Evolutionary conservation across 2,797 vertebrate genomes (phyloP).

Genomic region (Lophius americanus): DNA sequence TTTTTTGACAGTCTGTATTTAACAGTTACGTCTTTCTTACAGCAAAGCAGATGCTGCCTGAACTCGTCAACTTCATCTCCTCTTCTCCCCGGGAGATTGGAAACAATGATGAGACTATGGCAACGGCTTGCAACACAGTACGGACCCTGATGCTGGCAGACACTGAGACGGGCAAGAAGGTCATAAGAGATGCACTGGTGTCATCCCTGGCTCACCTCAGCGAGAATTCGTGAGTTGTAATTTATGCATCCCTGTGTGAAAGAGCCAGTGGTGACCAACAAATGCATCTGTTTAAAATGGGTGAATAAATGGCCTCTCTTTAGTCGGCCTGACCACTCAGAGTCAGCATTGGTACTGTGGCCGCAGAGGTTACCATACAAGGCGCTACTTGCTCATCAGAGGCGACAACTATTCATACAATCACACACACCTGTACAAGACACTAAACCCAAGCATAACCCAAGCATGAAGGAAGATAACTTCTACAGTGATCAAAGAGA

Average conservation of each 20-base stretch:
- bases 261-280: neutral
- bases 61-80: conserved; percentile 81
- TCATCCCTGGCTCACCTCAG: conserved; percentile 81
- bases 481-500: no score
- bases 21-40: conserved; percentile 11
- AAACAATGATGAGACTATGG: conserved; percentile 82
- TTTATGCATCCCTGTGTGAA: neutral
- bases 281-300: no score
- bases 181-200: conserved; percentile 78
- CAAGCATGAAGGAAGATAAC: no score
- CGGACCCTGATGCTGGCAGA: conserved; percentile 83
- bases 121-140: conserved; percentile 83
- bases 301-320: neutral
- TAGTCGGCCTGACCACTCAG: no score
- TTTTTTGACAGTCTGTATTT: neutral
- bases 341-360: no score
- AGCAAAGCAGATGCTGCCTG: conserved; percentile 87
- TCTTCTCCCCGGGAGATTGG: conserved; percentile 56
- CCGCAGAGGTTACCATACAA: no score
- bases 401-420: no score
- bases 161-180: conserved; percentile 82
- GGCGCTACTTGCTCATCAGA: no score
- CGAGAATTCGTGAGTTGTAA: conserved; percentile 77
- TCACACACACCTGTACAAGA: no score
- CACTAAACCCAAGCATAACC: no score